phyloP scores from a whole-genome alignment of 2,888 invertebrate genomes.

The Eudasyphora cyanicolor region DNA sequence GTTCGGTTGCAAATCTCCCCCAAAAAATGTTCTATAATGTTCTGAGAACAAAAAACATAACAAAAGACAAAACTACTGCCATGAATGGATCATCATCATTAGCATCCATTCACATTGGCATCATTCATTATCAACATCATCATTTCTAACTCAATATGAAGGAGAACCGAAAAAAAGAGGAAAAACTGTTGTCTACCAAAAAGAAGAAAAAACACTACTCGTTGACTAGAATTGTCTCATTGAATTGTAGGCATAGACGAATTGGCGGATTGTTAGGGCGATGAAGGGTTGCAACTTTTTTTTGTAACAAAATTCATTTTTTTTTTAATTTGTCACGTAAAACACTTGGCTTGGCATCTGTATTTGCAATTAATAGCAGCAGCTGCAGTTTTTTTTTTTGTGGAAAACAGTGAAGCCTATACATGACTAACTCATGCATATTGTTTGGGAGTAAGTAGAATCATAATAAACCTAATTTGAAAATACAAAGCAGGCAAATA shows the following conservation, averaged over 20 bases:
- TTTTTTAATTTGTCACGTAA: neutral
- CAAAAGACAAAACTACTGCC: neutral
- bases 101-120: neutral
- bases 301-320: neutral
- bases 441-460: no score
- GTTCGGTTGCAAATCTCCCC: neutral
- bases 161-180: neutral
- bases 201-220: neutral
- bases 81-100: slow-evolving; percentile 20
- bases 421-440: no score
- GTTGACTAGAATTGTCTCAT: neutral
- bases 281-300: neutral
- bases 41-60: neutral
- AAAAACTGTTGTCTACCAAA: no score
- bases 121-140: slow-evolving; percentile 27
- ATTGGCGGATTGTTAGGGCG: neutral
- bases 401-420: no score
- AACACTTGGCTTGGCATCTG: neutral
- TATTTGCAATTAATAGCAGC: slow-evolving; percentile 1
- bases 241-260: neutral
- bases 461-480: no score
- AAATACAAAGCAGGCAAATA: no score
- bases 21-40: neutral
- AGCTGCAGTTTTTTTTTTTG: neutral
- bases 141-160: slow-evolving; percentile 1